phyloP scores from a whole-genome alignment of 2,888 invertebrate genomes.

The Minunthozetes semirufus region DNA sequence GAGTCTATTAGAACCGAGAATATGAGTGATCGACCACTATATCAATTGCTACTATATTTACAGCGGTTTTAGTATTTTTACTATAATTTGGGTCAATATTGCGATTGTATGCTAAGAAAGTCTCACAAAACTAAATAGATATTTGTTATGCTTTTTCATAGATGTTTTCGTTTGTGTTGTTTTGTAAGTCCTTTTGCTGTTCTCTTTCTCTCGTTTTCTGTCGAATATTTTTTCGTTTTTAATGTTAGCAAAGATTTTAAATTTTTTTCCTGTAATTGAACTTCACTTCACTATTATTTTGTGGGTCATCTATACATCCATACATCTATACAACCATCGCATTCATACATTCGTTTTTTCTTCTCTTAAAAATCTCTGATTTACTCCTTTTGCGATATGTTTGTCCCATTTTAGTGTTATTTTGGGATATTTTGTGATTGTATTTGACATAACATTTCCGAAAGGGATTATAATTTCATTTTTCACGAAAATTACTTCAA shows the following conservation, averaged over 20 bases:
- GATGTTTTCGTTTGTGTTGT: not conserved
- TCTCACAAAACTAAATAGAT: not conserved
- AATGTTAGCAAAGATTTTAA: not conserved
- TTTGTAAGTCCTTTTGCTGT: not conserved
- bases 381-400: not conserved
- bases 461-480: too few relatives aligned
- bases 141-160: not conserved
- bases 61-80: not conserved
- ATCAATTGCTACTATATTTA: not conserved
- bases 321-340: too few relatives aligned
- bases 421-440: not conserved
- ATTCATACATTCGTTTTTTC: not conserved
- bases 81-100: constrained; percentile 24
- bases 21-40: not conserved
- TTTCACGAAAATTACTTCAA: not conserved
- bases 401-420: constrained; percentile 1
- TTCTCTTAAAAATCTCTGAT: not conserved
- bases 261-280: constrained; percentile 5
- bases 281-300: constrained; percentile 21
- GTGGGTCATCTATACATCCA: too few relatives aligned
- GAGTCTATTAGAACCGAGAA: not conserved
- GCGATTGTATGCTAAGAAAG: not conserved
- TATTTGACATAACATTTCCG: not conserved
- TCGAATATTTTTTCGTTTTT: not conserved
- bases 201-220: not conserved